Conservation (phyloP, 2,888 invertebrate genomes). For the Deilephila elpenor region DNA sequence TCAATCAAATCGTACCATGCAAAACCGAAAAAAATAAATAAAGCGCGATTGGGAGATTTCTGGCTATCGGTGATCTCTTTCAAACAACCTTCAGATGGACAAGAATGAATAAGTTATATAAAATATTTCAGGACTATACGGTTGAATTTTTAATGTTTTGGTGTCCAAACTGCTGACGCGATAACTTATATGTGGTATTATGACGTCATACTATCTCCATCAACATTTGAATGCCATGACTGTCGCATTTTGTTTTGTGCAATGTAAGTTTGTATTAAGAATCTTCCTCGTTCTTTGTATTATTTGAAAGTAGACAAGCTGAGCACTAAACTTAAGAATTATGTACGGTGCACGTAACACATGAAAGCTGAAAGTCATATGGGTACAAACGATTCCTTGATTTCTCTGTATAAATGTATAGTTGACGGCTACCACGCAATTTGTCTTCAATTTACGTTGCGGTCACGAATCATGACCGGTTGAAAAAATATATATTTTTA, state of each 20-base stretch:
- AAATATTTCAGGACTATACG: too few species aligned
- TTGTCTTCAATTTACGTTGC: background rate
- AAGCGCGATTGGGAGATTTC: too few species aligned
- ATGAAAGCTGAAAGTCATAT: conserved; percentile 19
- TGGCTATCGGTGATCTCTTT: too few species aligned
- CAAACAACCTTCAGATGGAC: too few species aligned
- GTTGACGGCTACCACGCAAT: background rate
- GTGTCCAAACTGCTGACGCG: too few species aligned
- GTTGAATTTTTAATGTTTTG: too few species aligned
- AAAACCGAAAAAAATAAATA: too few species aligned
- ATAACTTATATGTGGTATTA: too few species aligned
- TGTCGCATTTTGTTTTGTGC: background rate
- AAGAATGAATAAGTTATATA: too few species aligned
- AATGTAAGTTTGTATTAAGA: background rate
- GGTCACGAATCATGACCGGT: background rate
- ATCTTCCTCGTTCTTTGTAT: background rate
- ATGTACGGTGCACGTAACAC: conserved; percentile 14
- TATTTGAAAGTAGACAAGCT: conserved; percentile 13
- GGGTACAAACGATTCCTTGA: background rate
- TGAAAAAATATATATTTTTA: background rate
- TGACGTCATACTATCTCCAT: too few species aligned
- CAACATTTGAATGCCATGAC: background rate
- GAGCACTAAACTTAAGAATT: background rate
- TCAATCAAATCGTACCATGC: too few species aligned
- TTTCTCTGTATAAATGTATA: conserved; percentile 1